Evolutionary conservation across 2,888 invertebrate genomes (phyloP).

Genomic region (Napeogenes sylphis): DNA sequence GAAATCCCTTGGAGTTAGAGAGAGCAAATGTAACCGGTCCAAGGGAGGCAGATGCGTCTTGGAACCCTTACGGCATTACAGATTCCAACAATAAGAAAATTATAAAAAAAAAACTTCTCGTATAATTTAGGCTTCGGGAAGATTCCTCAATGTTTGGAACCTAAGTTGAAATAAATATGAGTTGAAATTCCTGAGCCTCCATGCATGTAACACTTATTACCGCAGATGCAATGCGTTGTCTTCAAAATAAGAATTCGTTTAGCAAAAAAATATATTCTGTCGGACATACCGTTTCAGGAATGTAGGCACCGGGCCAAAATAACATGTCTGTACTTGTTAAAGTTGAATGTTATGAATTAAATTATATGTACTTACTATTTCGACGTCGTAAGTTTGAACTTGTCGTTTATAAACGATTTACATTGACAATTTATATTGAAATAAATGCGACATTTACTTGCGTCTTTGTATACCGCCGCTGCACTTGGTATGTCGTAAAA

Average conservation of each 20-base stretch:
- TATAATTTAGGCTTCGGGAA: conserved; percentile 9
- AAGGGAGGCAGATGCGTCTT: conserved; percentile 70
- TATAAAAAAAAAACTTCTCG: conserved; percentile 33
- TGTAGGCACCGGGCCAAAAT: conserved; percentile 66
- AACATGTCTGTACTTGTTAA: conserved; percentile 50
- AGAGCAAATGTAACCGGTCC: conserved; percentile 70
- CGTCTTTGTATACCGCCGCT: conserved; percentile 33
- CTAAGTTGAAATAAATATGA: not conserved
- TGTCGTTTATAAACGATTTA: not conserved
- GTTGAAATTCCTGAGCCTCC: conserved; percentile 7
- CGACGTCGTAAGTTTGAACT: conserved; percentile 9
- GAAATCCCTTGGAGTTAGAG: conserved; percentile 38
- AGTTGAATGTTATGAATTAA: conserved; percentile 50
- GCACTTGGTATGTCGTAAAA: conserved; percentile 42
- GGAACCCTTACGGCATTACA: conserved; percentile 67
- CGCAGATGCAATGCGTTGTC: conserved; percentile 38
- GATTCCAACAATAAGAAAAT: conserved; percentile 69
- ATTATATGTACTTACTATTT: conserved; percentile 35
- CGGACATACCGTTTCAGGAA: conserved; percentile 50
- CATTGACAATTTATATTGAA: no score
- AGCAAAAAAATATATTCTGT: conserved; percentile 43
- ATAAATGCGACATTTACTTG: conserved; percentile 23
- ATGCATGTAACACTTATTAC: conserved; percentile 5
- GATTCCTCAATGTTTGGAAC: not conserved
- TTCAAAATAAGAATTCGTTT: conserved; percentile 51